A percentile compares a stretch with the other conserved stretches of the same genome.
These are phyloP conservation scores for Stenichneumon culpator DNA, from an alignment of 2,888 invertebrate species.

Conservation along the genomic window DNA sequence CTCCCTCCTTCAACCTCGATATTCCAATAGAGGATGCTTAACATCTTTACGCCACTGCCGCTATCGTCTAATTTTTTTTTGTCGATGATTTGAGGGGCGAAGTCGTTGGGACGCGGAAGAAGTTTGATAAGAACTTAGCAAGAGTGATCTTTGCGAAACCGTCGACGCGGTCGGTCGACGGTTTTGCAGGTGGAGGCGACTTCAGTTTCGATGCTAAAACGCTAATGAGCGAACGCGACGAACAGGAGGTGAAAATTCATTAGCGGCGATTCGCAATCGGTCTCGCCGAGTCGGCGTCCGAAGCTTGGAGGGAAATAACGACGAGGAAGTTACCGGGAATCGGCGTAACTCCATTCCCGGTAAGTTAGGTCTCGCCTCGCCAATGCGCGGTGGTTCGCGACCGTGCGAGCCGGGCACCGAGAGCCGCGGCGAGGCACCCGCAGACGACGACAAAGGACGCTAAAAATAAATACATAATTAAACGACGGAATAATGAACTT, in stretches of 20 bases:
- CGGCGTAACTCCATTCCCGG: conserved; percentile 81
- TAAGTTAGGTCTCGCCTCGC: conserved; percentile 71
- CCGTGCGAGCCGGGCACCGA: conserved; percentile 4
- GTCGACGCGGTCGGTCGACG: neutral
- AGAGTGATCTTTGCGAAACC: conserved; percentile 18
- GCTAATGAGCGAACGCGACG: conserved; percentile 82
- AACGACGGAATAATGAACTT: conserved; percentile 82
- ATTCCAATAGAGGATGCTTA: conserved; percentile 33
- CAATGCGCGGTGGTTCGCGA: neutral
- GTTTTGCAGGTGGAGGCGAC: neutral
- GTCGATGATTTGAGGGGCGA: neutral
- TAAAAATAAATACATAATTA: conserved; percentile 84
- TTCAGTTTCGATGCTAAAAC: conserved; percentile 73
- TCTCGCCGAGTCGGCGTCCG: conserved; percentile 13
- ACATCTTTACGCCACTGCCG: conserved; percentile 4
- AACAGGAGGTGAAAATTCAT: conserved; percentile 83
- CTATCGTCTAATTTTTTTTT: neutral
- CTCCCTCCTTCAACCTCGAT: conserved; percentile 23
- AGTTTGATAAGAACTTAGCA: conserved; percentile 22
- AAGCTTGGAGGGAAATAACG: conserved; percentile 25
- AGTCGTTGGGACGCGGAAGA: neutral
- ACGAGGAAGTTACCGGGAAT: conserved; percentile 79
- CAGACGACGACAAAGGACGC: conserved; percentile 77
- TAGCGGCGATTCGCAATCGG: conserved; percentile 70
- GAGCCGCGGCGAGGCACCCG: conserved; percentile 20